phyloP scores from a whole-genome alignment of 2,113 vertebrate genomes.

The Ailuropoda melanoleuca region DNA sequence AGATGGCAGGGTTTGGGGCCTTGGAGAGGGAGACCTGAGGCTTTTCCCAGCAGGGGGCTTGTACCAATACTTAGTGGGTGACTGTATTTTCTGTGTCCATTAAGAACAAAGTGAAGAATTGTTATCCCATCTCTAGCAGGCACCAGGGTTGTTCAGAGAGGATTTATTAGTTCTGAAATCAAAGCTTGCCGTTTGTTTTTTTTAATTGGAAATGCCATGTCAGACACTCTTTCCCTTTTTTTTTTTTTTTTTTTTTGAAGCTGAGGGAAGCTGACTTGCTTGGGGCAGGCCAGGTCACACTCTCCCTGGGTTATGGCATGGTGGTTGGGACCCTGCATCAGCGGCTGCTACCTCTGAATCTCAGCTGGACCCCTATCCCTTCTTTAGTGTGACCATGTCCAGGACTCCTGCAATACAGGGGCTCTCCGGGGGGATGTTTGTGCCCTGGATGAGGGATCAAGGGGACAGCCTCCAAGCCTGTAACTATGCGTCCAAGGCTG shows the following conservation, averaged over 20 bases:
- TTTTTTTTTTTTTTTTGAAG: background rate
- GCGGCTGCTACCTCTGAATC: background rate
- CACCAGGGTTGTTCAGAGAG: background rate
- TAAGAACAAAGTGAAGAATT: background rate
- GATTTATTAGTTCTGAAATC: constrained; percentile 38
- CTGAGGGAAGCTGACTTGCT: background rate
- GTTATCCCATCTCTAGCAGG: background rate
- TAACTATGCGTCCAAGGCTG: background rate
- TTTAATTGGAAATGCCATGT: background rate
- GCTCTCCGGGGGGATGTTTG: background rate
- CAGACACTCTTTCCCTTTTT: background rate
- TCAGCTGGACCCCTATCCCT: background rate
- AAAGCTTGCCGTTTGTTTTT: background rate
- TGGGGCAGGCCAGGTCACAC: background rate
- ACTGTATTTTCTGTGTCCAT: background rate
- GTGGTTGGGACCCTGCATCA: background rate
- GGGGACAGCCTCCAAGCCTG: background rate
- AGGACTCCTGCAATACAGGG: background rate
- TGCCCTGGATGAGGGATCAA: background rate
- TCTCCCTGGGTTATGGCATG: background rate
- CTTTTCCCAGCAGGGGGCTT: constrained; percentile 17
- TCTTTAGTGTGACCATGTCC: background rate
- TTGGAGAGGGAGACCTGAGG: background rate
- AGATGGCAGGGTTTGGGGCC: background rate
- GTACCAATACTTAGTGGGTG: background rate